These are phyloP conservation scores for Xylota sylvarum DNA, from an alignment of 2,888 invertebrate species.

Conservation along the genomic window DNA sequence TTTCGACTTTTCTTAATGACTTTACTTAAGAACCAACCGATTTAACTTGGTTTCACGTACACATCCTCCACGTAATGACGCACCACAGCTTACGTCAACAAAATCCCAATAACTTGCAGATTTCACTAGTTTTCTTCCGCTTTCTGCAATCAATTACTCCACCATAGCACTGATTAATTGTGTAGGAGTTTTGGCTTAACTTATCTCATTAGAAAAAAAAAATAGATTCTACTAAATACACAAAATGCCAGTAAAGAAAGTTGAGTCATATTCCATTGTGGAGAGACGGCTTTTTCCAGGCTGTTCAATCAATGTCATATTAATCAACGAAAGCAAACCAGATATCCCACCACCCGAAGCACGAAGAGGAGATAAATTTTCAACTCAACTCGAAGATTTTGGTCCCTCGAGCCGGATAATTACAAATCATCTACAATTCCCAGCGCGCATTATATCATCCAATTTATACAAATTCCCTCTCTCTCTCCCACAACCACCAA, in stretches of 20 bases:
- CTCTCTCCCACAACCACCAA: conserved; percentile 1
- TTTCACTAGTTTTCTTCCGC: neutral
- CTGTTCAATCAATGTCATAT: conserved; percentile 35
- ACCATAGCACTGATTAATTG: conserved; percentile 6
- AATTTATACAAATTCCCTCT: conserved; percentile 22
- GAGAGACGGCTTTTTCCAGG: neutral
- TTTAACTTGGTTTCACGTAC: neutral
- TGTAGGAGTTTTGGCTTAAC: conserved; percentile 19
- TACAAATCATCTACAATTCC: conserved; percentile 40
- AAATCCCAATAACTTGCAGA: neutral
- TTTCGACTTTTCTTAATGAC: conserved; percentile 2
- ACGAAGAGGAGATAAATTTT: conserved; percentile 7
- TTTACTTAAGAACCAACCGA: neutral
- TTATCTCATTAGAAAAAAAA: conserved; percentile 1
- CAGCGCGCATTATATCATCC: conserved; percentile 21
- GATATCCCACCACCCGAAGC: neutral
- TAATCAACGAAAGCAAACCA: conserved; percentile 29
- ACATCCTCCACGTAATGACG: neutral
- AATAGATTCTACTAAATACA: neutral
- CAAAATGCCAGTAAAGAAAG: neutral
- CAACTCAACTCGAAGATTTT: conserved; percentile 35
- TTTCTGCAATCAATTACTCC: conserved; percentile 18
- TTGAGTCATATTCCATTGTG: conserved; percentile 11
- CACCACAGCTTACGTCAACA: conserved; percentile 1
- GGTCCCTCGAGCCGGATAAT: conserved; percentile 66